A percentile compares a stretch with the other conserved stretches of the same genome.
Evolutionary conservation across 2,113 vertebrate species (phyloP).

Genomic region (Varanus salvator): DNA sequence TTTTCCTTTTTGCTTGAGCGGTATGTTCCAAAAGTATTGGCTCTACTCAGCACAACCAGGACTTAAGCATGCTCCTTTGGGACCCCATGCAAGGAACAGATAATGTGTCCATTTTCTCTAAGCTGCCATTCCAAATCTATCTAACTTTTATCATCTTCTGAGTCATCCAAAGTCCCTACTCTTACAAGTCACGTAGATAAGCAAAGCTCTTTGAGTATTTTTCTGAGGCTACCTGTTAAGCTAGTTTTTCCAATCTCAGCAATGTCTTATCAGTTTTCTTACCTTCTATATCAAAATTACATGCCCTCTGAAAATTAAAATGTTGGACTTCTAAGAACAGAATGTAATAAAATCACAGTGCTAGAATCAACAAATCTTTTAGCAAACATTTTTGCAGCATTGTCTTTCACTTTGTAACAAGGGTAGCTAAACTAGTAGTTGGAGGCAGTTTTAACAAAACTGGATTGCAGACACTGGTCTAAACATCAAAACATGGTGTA

Average conservation of each 20-base stretch:
- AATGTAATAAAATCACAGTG: slow-evolving; percentile 7
- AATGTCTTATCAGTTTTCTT: not conserved
- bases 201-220: slow-evolving; percentile 12
- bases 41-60: slow-evolving; percentile 29
- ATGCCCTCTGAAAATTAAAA: slow-evolving; percentile 32
- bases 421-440: not conserved
- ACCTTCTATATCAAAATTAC: slow-evolving; percentile 16
- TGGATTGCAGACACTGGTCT: not conserved
- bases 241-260: not conserved
- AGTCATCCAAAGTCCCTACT: slow-evolving; percentile 24
- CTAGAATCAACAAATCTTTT: slow-evolving; percentile 2
- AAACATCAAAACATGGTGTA: not conserved
- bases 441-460: not conserved
- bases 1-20: not conserved
- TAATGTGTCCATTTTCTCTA: slow-evolving; percentile 29
- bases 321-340: not conserved
- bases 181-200: not conserved
- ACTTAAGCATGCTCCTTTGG: slow-evolving; percentile 28
- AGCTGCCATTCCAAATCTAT: slow-evolving; percentile 30
- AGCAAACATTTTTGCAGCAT: not conserved
- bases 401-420: not conserved
- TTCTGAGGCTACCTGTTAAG: slow-evolving; percentile 25
- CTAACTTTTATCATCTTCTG: slow-evolving; percentile 18
- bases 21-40: not conserved
- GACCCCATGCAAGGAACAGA: slow-evolving; percentile 23